Evolutionary conservation across 2,113 vertebrate genomes (phyloP), one percentile per base, ranked within the genome.

Genomic region (Cyanoramphus novaezelandiae): DNA sequence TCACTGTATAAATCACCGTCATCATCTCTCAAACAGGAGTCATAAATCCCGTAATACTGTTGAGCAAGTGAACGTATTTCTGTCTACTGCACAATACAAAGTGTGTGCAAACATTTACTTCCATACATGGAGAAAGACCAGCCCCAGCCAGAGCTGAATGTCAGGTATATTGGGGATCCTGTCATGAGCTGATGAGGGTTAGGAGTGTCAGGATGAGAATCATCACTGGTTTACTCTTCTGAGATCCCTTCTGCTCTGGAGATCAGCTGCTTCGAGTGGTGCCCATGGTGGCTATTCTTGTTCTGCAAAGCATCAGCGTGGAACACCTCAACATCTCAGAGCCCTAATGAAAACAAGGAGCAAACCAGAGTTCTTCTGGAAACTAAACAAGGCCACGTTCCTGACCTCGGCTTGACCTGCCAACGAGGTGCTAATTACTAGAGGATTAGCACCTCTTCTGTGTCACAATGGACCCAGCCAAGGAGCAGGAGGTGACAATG

Each of bases 351-450:
- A 97, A 98, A 97, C 92, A 89, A 79, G 95, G 95, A 97, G 97
- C 89, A 86, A 93, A 71, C 28, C 21, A 67, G 86, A 92, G 94
- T 97, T 96, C 80, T 59, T 60, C 94, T 71, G 91, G 84, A 97
- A 97, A 96, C 95, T 91, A 97, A 97, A 97, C 87, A 84, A 84
- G 29, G 63, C 82, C 78, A 60, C 70, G 81, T 88, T 86, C 81
- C 41, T 96, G 94, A 97, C 97, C 96, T 80, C 82, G 76, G 84
- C 76, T 67, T 97, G 97, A 97, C 95, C 94, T 87, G 89, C 88
- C 67, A 86, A 97, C 70, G 96, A 98, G 97, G 97, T 98, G 98
- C 97, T 98, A 98, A 98, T 97, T 95, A 96, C 92, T 68, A 17
- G 76, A 88, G 97, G 97, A 98, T 98, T 98, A 98, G 93, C 98